Conservation (phyloP, 2,113 vertebrate species). For the Talpa occidentalis region DNA sequence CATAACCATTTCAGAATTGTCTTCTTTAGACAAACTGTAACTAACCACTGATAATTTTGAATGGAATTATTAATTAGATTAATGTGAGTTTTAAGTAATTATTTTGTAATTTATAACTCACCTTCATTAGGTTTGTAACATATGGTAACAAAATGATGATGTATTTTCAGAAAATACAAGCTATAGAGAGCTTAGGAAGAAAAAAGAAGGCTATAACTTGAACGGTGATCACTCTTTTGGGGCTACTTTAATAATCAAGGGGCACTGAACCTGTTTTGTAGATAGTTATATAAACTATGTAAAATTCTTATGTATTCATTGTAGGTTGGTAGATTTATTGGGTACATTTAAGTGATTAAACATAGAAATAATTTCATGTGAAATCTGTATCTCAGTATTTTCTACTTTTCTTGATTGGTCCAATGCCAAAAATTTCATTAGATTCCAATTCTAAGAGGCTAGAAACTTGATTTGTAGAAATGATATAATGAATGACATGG, state of each 20-base stretch:
- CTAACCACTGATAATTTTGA: not conserved
- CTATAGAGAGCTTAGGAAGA: not conserved
- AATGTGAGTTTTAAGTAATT: slow-evolving; percentile 47
- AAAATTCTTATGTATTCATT: slow-evolving; percentile 52
- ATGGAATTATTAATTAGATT: slow-evolving; percentile 13
- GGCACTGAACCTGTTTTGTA: not conserved
- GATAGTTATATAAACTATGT: slow-evolving; percentile 13
- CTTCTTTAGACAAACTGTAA: not conserved
- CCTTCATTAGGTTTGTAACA: not conserved
- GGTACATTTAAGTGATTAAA: slow-evolving; percentile 51
- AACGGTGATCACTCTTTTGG: not conserved
- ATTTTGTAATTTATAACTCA: not conserved
- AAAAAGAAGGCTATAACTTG: not conserved
- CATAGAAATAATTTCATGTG: not conserved
- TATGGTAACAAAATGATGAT: not conserved
- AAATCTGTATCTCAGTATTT: slow-evolving; percentile 53
- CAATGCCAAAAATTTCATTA: slow-evolving; percentile 36
- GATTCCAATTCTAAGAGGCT: slow-evolving; percentile 1
- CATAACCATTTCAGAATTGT: not conserved
- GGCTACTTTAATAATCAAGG: slow-evolving; percentile 7
- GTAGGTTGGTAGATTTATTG: slow-evolving; percentile 60
- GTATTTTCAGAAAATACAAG: slow-evolving; percentile 2
- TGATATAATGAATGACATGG: not conserved
- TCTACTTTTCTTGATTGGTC: slow-evolving; percentile 43
- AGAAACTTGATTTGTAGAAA: slow-evolving; percentile 56